These are phyloP conservation scores for Pristionchus maxplancki DNA, from an alignment of 2,888 invertebrate genomes.

Conservation along the genomic window DNA sequence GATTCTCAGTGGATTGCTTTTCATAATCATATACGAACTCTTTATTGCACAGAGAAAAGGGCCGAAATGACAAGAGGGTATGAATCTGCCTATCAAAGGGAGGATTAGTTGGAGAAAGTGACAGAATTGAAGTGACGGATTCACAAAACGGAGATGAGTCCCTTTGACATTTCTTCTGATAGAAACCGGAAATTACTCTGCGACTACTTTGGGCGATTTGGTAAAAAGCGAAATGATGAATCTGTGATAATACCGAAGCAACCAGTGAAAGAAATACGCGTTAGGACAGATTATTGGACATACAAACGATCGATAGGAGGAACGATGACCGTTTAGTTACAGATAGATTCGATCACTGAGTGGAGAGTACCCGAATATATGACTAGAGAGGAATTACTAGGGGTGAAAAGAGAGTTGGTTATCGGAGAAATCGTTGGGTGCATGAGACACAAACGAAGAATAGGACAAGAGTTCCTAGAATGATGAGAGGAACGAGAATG, in stretches of 20 bases:
- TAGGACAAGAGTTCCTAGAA: constrained; percentile 10
- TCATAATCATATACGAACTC: no score
- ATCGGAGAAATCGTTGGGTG: constrained; percentile 39
- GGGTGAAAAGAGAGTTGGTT: neutral
- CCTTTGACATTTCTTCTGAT: neutral
- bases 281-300: neutral
- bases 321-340: neutral
- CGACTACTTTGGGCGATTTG: neutral
- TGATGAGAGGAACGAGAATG: constrained; percentile 33
- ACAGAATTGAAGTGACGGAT: constrained; percentile 40
- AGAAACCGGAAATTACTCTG: neutral
- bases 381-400: neutral
- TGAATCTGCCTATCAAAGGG: neutral
- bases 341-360: constrained; percentile 32
- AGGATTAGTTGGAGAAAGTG: constrained; percentile 16
- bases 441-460: constrained; percentile 44
- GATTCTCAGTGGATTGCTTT: no score
- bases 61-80: constrained; percentile 7
- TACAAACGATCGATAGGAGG: neutral
- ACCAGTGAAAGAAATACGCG: constrained; percentile 9
- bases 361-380: neutral
- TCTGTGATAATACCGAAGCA: neutral
- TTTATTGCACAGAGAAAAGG: neutral
- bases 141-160: neutral
- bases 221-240: neutral